Conservation (phyloP, 2,113 vertebrate genomes). For the Dipodomys stephensi region DNA sequence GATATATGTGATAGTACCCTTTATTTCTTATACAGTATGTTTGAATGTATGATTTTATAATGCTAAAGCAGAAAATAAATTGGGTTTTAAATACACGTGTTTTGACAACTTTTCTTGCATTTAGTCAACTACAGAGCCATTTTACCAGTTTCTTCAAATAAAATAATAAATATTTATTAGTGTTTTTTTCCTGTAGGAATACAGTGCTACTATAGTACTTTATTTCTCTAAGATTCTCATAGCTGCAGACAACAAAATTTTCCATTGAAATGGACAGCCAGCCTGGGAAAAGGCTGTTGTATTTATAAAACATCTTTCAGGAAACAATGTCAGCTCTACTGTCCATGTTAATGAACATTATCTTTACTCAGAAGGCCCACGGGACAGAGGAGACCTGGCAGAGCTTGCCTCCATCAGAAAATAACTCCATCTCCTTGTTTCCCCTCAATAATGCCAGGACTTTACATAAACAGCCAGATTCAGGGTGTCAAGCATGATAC, state of each 20-base stretch:
- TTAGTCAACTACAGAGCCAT: neutral
- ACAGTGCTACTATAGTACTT: neutral
- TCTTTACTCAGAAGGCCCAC: neutral
- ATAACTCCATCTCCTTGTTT: neutral
- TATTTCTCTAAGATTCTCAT: neutral
- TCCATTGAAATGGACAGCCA: neutral
- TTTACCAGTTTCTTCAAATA: slow-evolving; percentile 11
- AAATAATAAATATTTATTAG: slow-evolving; percentile 6
- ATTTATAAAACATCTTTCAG: neutral
- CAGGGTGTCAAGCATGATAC: no score
- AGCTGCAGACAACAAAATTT: neutral
- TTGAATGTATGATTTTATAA: slow-evolving; percentile 25
- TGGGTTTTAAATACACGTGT: neutral
- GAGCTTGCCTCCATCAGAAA: neutral
- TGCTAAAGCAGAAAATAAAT: neutral
- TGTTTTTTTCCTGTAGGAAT: neutral
- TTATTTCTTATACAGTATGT: neutral
- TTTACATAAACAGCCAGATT: neutral
- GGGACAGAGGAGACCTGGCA: neutral
- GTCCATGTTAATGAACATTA: neutral
- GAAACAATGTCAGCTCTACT: neutral
- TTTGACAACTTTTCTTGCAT: neutral
- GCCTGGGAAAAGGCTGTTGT: neutral
- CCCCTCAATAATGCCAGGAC: neutral
- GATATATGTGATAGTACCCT: neutral